Conservation (phyloP, 53 echinoderm and acorn worm species). For the Holothuria leucospilota region DNA sequence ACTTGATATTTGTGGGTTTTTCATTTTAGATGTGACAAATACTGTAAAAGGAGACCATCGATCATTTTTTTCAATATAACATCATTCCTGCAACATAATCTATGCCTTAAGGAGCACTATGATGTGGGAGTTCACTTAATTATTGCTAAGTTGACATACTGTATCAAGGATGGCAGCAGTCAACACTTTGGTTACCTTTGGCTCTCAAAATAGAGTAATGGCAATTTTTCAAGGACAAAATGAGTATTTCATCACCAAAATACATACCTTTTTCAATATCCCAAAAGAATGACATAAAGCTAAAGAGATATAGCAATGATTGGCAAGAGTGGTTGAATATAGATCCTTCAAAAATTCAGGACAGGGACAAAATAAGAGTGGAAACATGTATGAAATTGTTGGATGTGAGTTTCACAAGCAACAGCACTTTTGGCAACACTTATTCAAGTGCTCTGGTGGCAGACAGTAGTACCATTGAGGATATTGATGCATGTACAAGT, state of each 20-base stretch:
- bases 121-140: background rate
- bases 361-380: slow-evolving; percentile 19
- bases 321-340: slow-evolving; percentile 30
- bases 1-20: slow-evolving; percentile 5
- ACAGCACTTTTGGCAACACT: too few species aligned
- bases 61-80: slow-evolving; percentile 5
- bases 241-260: slow-evolving; percentile 2
- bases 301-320: slow-evolving; percentile 15
- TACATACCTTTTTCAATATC: background rate
- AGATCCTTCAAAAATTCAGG: background rate
- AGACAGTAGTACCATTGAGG: too few species aligned
- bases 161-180: background rate
- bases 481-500: too few species aligned
- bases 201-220: background rate
- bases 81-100: background rate
- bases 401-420: background rate
- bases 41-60: slow-evolving; percentile 25
- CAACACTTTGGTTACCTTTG: slow-evolving; percentile 2
- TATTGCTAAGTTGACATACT: background rate
- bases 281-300: slow-evolving; percentile 20
- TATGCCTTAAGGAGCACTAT: background rate
- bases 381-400: slow-evolving; percentile 7
- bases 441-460: too few species aligned
- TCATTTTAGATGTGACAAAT: slow-evolving; percentile 1
- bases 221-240: background rate